Base-by-base conservation (phyloP, 2,797 vertebrate species). In the Acanthurus tractus region DNA sequence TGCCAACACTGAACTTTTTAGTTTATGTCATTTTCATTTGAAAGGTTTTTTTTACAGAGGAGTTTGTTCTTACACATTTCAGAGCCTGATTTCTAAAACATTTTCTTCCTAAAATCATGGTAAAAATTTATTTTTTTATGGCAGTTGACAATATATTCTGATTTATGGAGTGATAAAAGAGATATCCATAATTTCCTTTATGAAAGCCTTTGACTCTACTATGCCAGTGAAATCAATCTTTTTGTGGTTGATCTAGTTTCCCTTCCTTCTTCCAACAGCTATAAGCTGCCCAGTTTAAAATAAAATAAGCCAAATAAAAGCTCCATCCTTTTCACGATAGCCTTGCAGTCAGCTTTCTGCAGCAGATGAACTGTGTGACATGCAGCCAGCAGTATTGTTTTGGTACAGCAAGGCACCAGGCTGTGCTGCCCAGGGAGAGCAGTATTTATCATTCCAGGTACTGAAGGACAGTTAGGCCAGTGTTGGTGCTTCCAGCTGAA, bases 311-410 rank as follows among this genome's bases (percentile, higher is more conserved):
- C 29, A 34, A 34, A 40, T 50, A 55, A 62, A 25, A 66, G 67
- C 53, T 57, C 52, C 18, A 67, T 78, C 54, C 46, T 78, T 80
- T 82, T 56, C 68, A 55, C 62, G 11, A 38, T 70, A 3, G 78
- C 65, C 54, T 83, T 71, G 63, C 74, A 75, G 70, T 77, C 71
- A 78, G 63, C 76, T 76, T 67, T 81, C 74, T 40, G 67, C 34
- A 80, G 36, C 38, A 57, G 79, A 82, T 80, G 79, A 87, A 75
- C 81, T 83, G 55, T 76, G 78, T 85, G 78, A 87, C 87, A 80
- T 74, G 54, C 70, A 79, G 73, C 75, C 13, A 73, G 75, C 56
- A 72, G 73, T 63, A 69, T 76, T 85, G 61, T 79, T 86, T 84
- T 64, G 70, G 70, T 86, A 74, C 64, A 81, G 67, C 63, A 54